Conservation (phyloP, 2,888 invertebrate species). For the Nomada hirtipes region DNA sequence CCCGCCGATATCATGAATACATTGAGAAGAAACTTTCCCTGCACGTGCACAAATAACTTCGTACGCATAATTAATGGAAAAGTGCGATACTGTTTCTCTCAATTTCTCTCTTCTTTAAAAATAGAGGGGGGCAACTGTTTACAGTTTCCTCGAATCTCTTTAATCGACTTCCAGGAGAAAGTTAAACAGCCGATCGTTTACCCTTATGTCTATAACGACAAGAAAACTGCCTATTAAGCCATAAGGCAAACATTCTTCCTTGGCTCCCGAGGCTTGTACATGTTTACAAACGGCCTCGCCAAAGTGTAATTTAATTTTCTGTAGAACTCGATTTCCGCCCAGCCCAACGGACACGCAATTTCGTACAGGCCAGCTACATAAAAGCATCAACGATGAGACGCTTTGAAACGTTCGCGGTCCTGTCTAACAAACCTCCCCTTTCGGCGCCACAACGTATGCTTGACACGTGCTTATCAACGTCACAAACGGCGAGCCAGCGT, state of each 20-base stretch:
- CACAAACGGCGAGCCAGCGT: conserved; percentile 44
- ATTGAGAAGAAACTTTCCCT: conserved; percentile 13
- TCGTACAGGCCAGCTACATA: not conserved
- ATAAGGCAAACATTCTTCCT: too few relatives aligned
- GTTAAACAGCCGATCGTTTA: too few relatives aligned
- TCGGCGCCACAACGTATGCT: conserved; percentile 53
- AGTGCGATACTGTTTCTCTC: too few relatives aligned
- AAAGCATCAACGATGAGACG: conserved; percentile 20
- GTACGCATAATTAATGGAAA: not conserved
- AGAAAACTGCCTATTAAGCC: not conserved
- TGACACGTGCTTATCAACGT: conserved; percentile 68
- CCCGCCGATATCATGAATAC: not conserved
- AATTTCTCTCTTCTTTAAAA: too few relatives aligned
- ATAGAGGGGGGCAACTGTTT: too few relatives aligned
- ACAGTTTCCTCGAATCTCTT: too few relatives aligned
- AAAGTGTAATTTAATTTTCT: conserved; percentile 11
- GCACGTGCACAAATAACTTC: not conserved
- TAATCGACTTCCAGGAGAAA: too few relatives aligned
- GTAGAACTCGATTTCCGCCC: not conserved
- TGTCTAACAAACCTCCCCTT: conserved; percentile 50
- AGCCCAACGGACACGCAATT: conserved; percentile 8
- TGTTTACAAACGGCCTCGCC: not conserved
- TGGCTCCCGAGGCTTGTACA: too few relatives aligned
- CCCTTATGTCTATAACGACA: not conserved
- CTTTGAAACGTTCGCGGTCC: conserved; percentile 32